Evolutionary conservation across 2,797 vertebrate species (phyloP).

Genomic region (Eidolon dupreanum): DNA sequence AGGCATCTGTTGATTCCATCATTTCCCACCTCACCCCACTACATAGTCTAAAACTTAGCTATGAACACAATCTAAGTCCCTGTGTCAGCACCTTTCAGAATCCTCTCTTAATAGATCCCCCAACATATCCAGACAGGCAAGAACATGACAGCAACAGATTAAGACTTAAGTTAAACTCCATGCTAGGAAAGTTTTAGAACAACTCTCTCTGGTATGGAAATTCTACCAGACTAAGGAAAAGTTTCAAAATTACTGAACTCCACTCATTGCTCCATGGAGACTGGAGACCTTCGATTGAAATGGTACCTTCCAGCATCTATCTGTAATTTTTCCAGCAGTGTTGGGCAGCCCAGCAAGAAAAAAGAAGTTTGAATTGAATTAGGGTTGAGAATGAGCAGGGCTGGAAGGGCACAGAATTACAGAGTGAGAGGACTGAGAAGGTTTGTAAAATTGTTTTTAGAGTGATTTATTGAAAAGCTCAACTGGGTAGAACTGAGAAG

Average conservation of each 20-base stretch:
- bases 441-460: not conserved
- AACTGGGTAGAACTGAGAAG: not conserved
- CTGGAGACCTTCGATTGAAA: slow-evolving; percentile 13
- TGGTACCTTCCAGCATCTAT: not conserved
- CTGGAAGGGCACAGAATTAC: not conserved
- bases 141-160: not conserved
- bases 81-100: not conserved
- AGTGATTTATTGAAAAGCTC: slow-evolving; percentile 9
- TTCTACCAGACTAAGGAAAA: not conserved
- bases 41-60: not conserved
- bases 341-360: not conserved
- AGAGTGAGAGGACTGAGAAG: not conserved
- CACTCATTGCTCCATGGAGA: not conserved
- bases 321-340: slow-evolving; percentile 1
- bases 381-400: not conserved
- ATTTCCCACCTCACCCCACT: not conserved
- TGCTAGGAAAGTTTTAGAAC: not conserved
- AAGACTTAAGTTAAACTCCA: not conserved
- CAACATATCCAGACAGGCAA: not conserved
- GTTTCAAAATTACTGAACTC: slow-evolving; percentile 16
- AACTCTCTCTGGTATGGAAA: not conserved
- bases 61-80: not conserved
- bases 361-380: slow-evolving; percentile 9
- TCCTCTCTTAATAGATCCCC: not conserved
- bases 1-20: not conserved